phyloP scores from a whole-genome alignment of 2,888 invertebrate species.

The Parochlus steinenii region DNA sequence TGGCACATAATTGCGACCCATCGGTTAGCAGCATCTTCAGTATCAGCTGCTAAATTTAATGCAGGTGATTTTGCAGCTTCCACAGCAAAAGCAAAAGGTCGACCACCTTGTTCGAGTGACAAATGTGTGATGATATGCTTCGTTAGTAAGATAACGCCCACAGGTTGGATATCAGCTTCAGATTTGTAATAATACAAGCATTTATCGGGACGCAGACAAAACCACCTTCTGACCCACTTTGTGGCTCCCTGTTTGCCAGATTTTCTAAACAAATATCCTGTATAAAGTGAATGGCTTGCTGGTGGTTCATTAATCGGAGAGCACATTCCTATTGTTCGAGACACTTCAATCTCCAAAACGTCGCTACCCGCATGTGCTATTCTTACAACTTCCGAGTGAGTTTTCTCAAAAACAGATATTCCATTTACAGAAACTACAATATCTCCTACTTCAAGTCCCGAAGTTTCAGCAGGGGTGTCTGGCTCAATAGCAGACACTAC shows the following conservation, averaged over 20 bases:
- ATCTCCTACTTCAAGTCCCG: slow-evolving; percentile 85
- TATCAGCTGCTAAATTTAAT: slow-evolving; percentile 66
- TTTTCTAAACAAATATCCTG: slow-evolving; percentile 63
- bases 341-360: slow-evolving; percentile 71
- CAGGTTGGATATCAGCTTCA: slow-evolving; percentile 71
- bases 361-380: slow-evolving; percentile 81
- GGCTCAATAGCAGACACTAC: slow-evolving; percentile 90
- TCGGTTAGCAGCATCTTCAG: slow-evolving; percentile 49
- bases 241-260: slow-evolving; percentile 39
- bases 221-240: slow-evolving; percentile 82
- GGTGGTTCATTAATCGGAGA: slow-evolving; percentile 38
- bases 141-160: slow-evolving; percentile 74
- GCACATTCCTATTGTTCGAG: slow-evolving; percentile 68
- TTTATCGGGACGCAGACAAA: slow-evolving; percentile 77
- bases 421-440: slow-evolving; percentile 85
- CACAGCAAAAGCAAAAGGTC: slow-evolving; percentile 51
- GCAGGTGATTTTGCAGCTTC: slow-evolving; percentile 52
- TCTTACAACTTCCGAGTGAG: slow-evolving; percentile 84
- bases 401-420: slow-evolving; percentile 77
- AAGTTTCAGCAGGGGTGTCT: slow-evolving; percentile 83
- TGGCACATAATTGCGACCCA: slow-evolving; percentile 67
- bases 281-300: slow-evolving; percentile 44
- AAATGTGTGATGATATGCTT: slow-evolving; percentile 54
- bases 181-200: slow-evolving; percentile 91
- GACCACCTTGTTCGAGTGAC: slow-evolving; percentile 43